phyloP scores from a whole-genome alignment of 2,797 vertebrate species.

The Notolepis coatsorum region DNA sequence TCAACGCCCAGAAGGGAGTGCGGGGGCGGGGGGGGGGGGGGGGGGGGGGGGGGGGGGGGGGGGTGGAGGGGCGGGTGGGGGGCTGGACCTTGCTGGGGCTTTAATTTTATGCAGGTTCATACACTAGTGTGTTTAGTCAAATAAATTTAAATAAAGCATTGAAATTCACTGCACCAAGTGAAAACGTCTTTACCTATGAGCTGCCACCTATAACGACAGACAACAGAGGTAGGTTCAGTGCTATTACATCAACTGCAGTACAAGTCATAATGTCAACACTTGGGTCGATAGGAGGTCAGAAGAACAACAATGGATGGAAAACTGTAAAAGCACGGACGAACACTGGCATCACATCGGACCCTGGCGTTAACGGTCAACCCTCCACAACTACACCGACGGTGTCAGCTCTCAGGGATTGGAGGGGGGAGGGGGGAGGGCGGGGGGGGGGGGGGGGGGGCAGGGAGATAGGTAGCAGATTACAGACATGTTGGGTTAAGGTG shows the following conservation, averaged over 20 bases:
- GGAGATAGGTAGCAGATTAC: constrained; percentile 51
- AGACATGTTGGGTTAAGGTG: constrained; percentile 58
- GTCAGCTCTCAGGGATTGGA: constrained; percentile 42
- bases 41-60: too few relatives aligned
- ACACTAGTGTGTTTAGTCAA: too few relatives aligned
- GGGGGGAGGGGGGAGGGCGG: constrained; percentile 2
- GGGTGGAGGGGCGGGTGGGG: too few relatives aligned
- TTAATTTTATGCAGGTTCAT: too few relatives aligned
- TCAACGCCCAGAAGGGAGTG: constrained; percentile 43
- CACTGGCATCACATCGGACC: constrained; percentile 80
- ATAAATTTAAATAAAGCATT: constrained; percentile 69
- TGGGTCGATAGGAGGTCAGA: constrained; percentile 45
- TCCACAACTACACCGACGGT: constrained; percentile 67
- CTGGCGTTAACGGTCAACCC: constrained; percentile 92
- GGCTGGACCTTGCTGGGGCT: too few relatives aligned
- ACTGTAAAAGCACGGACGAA: constrained; percentile 70
- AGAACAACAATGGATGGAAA: constrained; percentile 65
- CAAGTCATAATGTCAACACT: constrained; percentile 44
- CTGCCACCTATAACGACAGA: constrained; percentile 27
- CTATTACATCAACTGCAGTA: constrained; percentile 49
- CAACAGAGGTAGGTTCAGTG: constrained; percentile 53
- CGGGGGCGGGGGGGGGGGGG: too few relatives aligned
- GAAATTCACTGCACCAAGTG: constrained; percentile 56
- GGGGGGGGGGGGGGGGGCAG: constrained; percentile 43
- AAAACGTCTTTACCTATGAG: constrained; percentile 47